Conservation (phyloP, 2,888 invertebrate genomes). For the Hypomecis atomaria region DNA sequence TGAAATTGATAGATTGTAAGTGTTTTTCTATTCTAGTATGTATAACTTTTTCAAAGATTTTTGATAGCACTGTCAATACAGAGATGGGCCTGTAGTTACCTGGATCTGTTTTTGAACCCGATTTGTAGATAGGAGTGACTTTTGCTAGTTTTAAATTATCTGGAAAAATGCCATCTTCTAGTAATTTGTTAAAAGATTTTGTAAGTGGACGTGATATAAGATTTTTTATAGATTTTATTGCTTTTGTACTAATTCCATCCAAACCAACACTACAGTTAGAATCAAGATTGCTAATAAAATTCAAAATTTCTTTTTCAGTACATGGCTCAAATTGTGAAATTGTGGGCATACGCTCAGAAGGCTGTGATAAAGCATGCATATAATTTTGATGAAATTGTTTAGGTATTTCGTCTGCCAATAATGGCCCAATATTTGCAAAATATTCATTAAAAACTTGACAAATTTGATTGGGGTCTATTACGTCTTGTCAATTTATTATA, state of each 20-base stretch:
- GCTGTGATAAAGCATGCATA: constrained; percentile 28
- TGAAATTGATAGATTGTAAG: too few relatives aligned
- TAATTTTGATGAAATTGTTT: constrained; percentile 21
- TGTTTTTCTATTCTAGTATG: not conserved
- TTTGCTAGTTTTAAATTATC: not conserved
- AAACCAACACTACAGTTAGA: constrained; percentile 6
- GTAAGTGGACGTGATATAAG: not conserved
- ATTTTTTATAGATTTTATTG: constrained; percentile 6
- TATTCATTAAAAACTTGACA: too few relatives aligned
- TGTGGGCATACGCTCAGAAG: not conserved
- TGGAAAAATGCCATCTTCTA: not conserved
- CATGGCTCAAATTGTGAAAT: not conserved
- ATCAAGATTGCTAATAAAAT: constrained; percentile 12
- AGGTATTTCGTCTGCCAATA: constrained; percentile 28
- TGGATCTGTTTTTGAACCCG: not conserved
- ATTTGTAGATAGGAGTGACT: not conserved
- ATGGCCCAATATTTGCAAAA: constrained; percentile 26
- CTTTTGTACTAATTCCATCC: constrained; percentile 39
- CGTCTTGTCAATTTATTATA: too few relatives aligned
- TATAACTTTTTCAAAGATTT: not conserved
- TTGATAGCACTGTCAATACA: not conserved
- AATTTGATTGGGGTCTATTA: constrained; percentile 34
- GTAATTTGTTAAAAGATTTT: not conserved
- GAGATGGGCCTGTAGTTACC: not conserved
- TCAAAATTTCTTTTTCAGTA: too few relatives aligned